Conservation (phyloP, 2,113 vertebrate genomes). For the Megatriorchis doriae region DNA sequence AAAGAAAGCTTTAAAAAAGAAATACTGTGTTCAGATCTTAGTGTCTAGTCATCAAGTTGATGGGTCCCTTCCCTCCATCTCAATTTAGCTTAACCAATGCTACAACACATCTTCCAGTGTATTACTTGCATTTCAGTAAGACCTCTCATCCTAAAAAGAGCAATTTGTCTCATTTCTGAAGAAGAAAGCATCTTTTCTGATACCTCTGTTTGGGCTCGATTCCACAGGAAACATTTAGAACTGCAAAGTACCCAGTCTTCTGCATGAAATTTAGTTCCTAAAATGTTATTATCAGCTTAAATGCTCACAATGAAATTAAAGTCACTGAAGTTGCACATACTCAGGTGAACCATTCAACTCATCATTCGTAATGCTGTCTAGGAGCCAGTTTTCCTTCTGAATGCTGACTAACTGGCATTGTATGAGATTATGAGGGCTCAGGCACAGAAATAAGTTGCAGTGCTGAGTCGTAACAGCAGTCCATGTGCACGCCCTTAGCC, state of each 20-base stretch:
- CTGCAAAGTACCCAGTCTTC: not conserved
- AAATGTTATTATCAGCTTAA: not conserved
- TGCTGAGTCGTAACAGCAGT: not conserved
- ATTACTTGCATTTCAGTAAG: not conserved
- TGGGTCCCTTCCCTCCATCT: not conserved
- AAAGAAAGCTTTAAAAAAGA: not conserved
- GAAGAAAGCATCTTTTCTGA: not conserved
- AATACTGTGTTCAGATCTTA: not conserved
- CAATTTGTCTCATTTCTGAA: not conserved
- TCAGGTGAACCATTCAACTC: not conserved
- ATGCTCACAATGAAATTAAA: not conserved
- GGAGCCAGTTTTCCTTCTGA: not conserved
- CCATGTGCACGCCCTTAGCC: not conserved
- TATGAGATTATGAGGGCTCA: not conserved
- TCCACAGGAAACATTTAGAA: not conserved
- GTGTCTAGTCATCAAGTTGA: not conserved
- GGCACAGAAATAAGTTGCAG: not conserved
- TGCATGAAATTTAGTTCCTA: not conserved
- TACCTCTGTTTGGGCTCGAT: not conserved
- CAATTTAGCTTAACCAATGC: not conserved
- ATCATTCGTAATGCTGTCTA: not conserved
- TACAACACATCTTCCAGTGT: not conserved
- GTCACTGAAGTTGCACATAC: not conserved
- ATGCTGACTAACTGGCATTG: not conserved
- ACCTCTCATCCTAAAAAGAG: not conserved